Evolutionary conservation across 1,140 invertebrate genomes (phyloP).

Genomic region (Limonius californicus): DNA sequence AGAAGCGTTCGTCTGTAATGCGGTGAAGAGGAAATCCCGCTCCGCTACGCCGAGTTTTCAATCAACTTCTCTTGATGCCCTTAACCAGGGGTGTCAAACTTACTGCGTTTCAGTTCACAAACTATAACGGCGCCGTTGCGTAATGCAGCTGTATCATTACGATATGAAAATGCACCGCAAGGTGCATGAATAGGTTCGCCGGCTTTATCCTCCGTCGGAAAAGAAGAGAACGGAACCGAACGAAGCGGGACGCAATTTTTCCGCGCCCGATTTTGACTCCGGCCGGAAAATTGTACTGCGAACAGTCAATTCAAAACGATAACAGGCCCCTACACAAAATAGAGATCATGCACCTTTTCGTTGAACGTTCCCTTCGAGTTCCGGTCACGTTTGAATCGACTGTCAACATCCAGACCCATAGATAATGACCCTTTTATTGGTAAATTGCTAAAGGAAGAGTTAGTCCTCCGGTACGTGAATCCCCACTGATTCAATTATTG

Average conservation of each 20-base stretch:
- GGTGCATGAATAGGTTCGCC: too few relatives aligned
- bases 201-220: too few relatives aligned
- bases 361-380: too few relatives aligned
- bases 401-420: not conserved
- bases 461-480: slow-evolving; percentile 7
- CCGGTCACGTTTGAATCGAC: not conserved
- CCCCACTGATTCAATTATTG: slow-evolving; percentile 32
- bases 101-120: not conserved
- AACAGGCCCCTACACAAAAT: not conserved
- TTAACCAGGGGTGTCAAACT: slow-evolving; percentile 37
- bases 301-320: too few relatives aligned
- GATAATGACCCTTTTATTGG: not conserved
- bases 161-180: slow-evolving; percentile 1
- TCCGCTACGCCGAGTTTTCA: slow-evolving; percentile 45
- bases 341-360: too few relatives aligned
- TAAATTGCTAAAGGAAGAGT: not conserved
- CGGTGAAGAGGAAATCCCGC: slow-evolving; percentile 42
- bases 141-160: not conserved
- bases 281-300: not conserved
- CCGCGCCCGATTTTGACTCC: not conserved
- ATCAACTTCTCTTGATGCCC: slow-evolving; percentile 45
- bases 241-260: too few relatives aligned
- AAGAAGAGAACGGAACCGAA: too few relatives aligned
- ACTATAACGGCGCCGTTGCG: not conserved
- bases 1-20: slow-evolving; percentile 37